Conservation (phyloP, 2,113 vertebrate genomes). For the Bujurquina vittata region DNA sequence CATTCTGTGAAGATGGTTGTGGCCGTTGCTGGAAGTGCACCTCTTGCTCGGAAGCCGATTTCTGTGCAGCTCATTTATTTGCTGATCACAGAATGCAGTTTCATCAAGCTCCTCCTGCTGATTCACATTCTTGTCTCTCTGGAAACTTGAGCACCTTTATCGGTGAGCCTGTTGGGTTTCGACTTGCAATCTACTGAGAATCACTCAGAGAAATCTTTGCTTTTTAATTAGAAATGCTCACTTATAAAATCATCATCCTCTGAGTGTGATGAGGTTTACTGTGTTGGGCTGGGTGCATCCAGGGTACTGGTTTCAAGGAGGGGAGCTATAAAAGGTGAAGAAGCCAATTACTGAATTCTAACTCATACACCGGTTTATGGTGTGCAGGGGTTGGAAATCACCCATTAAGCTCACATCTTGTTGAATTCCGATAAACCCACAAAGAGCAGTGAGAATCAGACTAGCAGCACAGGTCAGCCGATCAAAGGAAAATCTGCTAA, state of each 20-base stretch:
- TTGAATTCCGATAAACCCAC: background rate
- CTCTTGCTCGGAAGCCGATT: background rate
- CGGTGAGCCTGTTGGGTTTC: background rate
- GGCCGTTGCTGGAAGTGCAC: conserved; percentile 14
- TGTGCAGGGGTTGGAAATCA: background rate
- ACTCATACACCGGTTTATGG: background rate
- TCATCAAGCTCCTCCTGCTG: conserved; percentile 15
- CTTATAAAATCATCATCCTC: background rate
- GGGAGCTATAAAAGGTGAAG: background rate
- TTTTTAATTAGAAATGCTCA: background rate
- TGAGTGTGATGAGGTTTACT: background rate
- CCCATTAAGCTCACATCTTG: background rate
- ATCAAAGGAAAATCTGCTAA: background rate
- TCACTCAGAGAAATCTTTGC: background rate
- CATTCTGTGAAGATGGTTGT: conserved; percentile 13
- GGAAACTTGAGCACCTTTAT: background rate
- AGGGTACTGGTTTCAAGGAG: background rate
- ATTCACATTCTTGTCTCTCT: conserved; percentile 20
- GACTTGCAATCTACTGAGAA: background rate
- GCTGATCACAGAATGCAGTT: conserved; percentile 29
- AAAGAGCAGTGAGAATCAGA: background rate
- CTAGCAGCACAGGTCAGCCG: background rate
- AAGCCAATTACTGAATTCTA: background rate
- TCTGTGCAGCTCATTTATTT: conserved; percentile 4
- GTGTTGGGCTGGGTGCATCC: background rate